Evolutionary conservation across 2,797 vertebrate genomes (phyloP), one percentile per base, ranked within the genome.

Genomic region (Tragelaphus oryx): DNA sequence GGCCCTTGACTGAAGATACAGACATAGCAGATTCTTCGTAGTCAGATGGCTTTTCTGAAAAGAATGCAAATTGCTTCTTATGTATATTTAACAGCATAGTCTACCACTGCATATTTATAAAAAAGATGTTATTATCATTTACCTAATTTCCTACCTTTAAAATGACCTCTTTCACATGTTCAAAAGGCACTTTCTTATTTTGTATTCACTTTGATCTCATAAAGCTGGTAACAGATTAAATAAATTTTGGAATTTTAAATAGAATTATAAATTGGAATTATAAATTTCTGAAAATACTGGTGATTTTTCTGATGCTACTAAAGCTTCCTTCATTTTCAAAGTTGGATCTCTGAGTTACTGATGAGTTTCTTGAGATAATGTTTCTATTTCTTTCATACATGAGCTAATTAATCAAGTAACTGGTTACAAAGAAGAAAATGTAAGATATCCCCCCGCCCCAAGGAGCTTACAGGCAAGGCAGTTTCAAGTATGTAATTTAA

Each of bases 361-460:
- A 74, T 71, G 37, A 88, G 22, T 88, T 91, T 93, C 55, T 48
- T 94, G 81, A 89, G 74, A 52, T 74, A 89, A 80, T 11, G 22
- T 52, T 50, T 87, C 41, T 60, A 11, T 68, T 94, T 92, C 26
- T 87, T 93, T 97, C 20, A 50, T 89, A 65, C 22, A 28, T 93
- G 33, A 92, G 41, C 75, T 68, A 60, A 89, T 33, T 76, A 89
- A 85, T 89, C 28, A 88, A 79, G 37, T 78, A 79, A 48, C 26
- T 95, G 52, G 3, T 85, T 93, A 62, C 33, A 94, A 80, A 76
- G 41, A 68, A 78, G 65, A 90, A 76, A 87, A 75, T 75, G 7
- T 79, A 89, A 92, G 71, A 44, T 13, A 71, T 20, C 48, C 37
- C 16, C 17, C 55, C 0, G 0, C 8, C 9, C 60, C 28, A 62